Base-by-base conservation (phyloP, 1,140 invertebrate species). In the Philopotamus ludificatus region DNA sequence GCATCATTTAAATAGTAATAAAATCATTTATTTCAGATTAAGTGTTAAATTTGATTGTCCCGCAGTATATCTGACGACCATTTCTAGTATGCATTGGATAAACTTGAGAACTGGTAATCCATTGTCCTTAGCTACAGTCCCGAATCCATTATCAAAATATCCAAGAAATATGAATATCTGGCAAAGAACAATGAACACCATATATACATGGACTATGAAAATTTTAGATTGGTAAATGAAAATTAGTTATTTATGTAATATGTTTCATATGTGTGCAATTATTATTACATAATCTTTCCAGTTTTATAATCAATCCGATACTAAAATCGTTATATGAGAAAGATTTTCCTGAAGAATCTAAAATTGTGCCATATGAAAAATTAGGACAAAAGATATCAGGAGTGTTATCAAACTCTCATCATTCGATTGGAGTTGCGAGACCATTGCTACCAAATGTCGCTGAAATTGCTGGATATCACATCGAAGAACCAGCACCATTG, bases 391-490 rank as follows among this genome's bases (percentile, higher is more conserved):
- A 55, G 16, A 47, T 70, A 12, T 55, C 58, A 0, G 9, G 42
- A 1, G 41, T 57, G 4, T 26, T 70, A 8, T 10, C 62, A 8
- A 70, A 70, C 57, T 64, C 51, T 49, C 65, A 70, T 60, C 65
- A 64, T 0, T 70, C 68, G 4, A 10, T 65, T n/a, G 65, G 65
- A 25, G 16, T 65, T 1, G 65, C 51, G 4, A 20, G 68, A 3
- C 68, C 68, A 7, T 26, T 67, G 10, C 47, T 67, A 23, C 68
- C 68, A n/a, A 70, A 70, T 28, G 21, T 65, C 8, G 44, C 67
- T 3, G 68, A 70, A 49, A 61, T 70, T 16, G 68, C 61, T 8
- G 68, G 68, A 42, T 70, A 65, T 39, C 68, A 70, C 15, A 70
- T 70, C 18, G 51, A 34, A 62, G 62, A 66, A 3, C 39, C 66